These are phyloP conservation scores for Pteropus rufus DNA, from an alignment of 2,797 vertebrate species.

Conservation along the genomic window DNA sequence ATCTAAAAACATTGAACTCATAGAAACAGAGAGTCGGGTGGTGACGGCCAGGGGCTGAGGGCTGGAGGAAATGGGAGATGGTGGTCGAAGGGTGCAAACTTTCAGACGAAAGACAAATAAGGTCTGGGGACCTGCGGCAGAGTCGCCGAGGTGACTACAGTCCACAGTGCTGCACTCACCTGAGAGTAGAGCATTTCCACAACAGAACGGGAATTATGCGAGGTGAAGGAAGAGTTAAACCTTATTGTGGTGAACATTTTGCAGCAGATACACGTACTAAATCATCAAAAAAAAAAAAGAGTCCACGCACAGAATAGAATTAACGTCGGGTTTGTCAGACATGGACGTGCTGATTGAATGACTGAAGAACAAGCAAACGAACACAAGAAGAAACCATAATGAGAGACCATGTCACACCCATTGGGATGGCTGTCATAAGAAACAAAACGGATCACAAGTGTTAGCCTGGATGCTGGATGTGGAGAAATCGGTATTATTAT, in stretches of 20 bases:
- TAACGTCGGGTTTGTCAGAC: background rate
- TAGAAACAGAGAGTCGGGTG: background rate
- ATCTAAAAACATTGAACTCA: background rate
- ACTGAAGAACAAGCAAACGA: background rate
- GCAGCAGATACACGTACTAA: no score
- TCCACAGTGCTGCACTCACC: no score
- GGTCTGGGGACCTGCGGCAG: background rate
- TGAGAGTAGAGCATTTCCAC: background rate
- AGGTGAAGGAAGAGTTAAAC: background rate
- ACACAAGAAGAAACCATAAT: background rate
- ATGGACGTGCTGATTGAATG: background rate
- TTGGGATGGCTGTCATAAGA: background rate
- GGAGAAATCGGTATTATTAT: background rate
- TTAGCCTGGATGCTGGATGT: no score
- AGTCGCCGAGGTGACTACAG: background rate
- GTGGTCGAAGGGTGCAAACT: background rate
- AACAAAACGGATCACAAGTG: background rate
- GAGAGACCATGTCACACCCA: background rate
- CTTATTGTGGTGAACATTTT: background rate
- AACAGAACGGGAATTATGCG: background rate
- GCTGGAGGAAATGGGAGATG: background rate
- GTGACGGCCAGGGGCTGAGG: background rate
- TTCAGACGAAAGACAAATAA: background rate
- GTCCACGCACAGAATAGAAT: background rate
- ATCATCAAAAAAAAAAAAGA: background rate